A percentile compares a stretch with the other conserved stretches of the same genome.
Evolutionary conservation across 2,113 vertebrate genomes (phyloP).

Genomic region (Chrysemys picta): DNA sequence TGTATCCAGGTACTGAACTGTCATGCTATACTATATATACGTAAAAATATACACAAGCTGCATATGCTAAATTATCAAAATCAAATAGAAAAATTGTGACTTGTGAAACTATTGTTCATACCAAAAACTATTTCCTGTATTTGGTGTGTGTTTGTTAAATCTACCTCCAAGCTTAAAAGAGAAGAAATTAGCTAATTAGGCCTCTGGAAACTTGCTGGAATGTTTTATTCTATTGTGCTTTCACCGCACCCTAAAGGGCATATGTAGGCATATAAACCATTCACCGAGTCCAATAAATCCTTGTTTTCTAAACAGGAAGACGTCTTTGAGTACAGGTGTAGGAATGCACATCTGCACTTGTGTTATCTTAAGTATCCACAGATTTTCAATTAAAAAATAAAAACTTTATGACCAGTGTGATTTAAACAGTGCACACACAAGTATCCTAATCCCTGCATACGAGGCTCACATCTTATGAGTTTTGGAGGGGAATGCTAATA

Average conservation of each 20-base stretch:
- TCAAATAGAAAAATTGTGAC: not conserved
- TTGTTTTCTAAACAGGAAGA: not conserved
- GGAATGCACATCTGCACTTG: not conserved
- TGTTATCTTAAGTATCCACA: not conserved
- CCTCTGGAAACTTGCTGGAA: rapidly evolving
- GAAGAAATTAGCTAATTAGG: not conserved
- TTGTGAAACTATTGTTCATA: rapidly evolving
- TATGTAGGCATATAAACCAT: not conserved
- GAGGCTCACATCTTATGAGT: not conserved
- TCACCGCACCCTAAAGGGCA: too few species aligned
- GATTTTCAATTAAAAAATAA: not conserved
- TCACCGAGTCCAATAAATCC: rapidly evolving
- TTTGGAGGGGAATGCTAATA: not conserved
- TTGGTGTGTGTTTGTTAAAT: not conserved
- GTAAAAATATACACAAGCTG: rapidly evolving
- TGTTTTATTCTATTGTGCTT: rapidly evolving
- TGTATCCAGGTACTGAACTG: rapidly evolving
- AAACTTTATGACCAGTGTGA: not conserved
- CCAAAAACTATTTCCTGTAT: not conserved
- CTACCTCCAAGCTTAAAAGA: not conserved
- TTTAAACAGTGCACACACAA: too few species aligned
- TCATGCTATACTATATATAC: not conserved
- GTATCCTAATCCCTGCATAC: not conserved
- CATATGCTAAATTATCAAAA: rapidly evolving
- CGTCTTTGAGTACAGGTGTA: not conserved